These are phyloP conservation scores for Rhagoletis pomonella DNA, from an alignment of 1,140 invertebrate genomes.

Conservation along the genomic window DNA sequence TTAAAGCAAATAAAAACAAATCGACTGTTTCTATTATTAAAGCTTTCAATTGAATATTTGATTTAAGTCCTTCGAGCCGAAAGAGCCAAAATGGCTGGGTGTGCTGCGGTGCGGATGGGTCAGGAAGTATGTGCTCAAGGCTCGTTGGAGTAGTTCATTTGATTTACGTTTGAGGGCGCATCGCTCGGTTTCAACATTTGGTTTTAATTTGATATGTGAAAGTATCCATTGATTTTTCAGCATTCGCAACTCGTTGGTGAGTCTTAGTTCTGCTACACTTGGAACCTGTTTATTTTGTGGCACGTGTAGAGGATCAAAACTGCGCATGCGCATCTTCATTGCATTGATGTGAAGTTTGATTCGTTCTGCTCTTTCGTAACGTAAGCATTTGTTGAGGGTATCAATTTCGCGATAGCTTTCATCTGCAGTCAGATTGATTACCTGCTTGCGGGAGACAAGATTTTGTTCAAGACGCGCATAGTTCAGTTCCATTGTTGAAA, in stretches of 20 bases:
- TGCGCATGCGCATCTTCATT: constrained; percentile 60
- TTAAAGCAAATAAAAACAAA: background rate
- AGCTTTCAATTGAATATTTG: constrained; percentile 44
- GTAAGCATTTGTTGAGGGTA: constrained; percentile 61
- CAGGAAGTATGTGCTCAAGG: constrained; percentile 65
- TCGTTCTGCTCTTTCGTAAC: constrained; percentile 60
- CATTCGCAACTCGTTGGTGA: background rate
- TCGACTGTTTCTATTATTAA: too few relatives aligned
- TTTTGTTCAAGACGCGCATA: constrained; percentile 64
- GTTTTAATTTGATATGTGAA: constrained; percentile 43
- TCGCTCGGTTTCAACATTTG: background rate
- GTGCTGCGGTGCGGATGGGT: constrained; percentile 67
- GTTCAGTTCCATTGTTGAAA: constrained; percentile 60
- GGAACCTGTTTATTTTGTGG: constrained; percentile 54
- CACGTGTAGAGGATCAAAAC: constrained; percentile 66
- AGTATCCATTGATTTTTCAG: constrained; percentile 53
- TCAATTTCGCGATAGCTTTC: constrained; percentile 44
- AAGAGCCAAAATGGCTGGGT: constrained; percentile 66
- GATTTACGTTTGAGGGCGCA: background rate
- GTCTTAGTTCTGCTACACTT: background rate
- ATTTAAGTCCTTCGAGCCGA: constrained; percentile 64
- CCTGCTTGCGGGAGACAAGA: constrained; percentile 31
- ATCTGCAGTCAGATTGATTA: constrained; percentile 7
- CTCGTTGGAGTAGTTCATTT: constrained; percentile 59
- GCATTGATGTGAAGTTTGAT: constrained; percentile 60